phyloP scores from a whole-genome alignment of 1,140 invertebrate species.

The Sesamia nonagrioides region DNA sequence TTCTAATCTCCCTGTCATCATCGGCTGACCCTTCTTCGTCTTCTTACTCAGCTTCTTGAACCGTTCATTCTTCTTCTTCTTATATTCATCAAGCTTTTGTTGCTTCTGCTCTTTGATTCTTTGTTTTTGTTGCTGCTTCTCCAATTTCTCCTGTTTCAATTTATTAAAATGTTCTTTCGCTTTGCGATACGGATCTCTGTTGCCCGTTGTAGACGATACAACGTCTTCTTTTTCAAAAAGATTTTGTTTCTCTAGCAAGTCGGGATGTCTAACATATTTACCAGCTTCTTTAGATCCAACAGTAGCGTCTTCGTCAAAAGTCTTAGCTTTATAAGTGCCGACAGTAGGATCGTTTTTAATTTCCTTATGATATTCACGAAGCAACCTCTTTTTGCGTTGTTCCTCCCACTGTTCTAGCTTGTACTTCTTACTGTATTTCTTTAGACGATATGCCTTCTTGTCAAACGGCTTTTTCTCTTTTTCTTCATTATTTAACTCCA shows the following conservation, averaged over 20 bases:
- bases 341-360: slow-evolving; percentile 82
- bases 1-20: slow-evolving; percentile 92
- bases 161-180: slow-evolving; percentile 88
- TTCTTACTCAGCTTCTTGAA: slow-evolving; percentile 91
- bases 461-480: slow-evolving; percentile 88
- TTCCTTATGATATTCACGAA: slow-evolving; percentile 88
- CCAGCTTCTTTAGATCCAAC: slow-evolving; percentile 64
- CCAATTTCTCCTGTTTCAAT: slow-evolving; percentile 88
- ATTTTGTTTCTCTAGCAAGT: slow-evolving; percentile 71
- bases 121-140: slow-evolving; percentile 84
- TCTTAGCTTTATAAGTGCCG: slow-evolving; percentile 74
- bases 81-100: slow-evolving; percentile 90
- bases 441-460: slow-evolving; percentile 89
- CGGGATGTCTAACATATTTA: slow-evolving; percentile 83
- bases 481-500: slow-evolving; percentile 55
- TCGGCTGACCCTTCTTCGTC: slow-evolving; percentile 92
- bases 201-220: neutral
- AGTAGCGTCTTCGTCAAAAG: slow-evolving; percentile 75
- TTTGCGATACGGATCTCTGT: slow-evolving; percentile 82
- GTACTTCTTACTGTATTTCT: slow-evolving; percentile 91
- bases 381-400: slow-evolving; percentile 87
- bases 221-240: slow-evolving; percentile 50
- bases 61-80: slow-evolving; percentile 89
- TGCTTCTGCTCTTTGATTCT: slow-evolving; percentile 88
- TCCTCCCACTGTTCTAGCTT: slow-evolving; percentile 91